Base-by-base conservation (phyloP, 2,888 invertebrate species). In the Microdon myrmicae region DNA sequence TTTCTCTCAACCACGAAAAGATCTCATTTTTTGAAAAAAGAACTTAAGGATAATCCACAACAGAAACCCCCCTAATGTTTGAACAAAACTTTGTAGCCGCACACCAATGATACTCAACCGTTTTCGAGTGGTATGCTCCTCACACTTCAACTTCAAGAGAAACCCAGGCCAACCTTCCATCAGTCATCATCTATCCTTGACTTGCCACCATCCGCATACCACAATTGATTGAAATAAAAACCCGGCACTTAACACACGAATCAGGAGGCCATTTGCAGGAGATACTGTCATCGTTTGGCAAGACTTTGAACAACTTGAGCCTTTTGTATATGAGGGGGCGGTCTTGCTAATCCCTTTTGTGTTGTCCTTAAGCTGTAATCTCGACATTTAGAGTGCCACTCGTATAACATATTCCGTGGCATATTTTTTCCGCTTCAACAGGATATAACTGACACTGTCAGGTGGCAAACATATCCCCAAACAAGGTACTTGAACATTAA, bases 371-470 rank as follows among this genome's bases (percentile, higher is more conserved):
- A 55, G 23, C 29, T n/a, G 53, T 64, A 51, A 64, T 64, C 58
- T 58, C 53, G 14, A 17, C 51, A 26, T 32, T 58, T 38, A 53
- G 51, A 64, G 64, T 64, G 64, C 41, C 58, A 43, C 64, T 64
- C 49, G 56, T 58, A 16, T 58, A 47, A 32, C 56, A 35, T 35
- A 53, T 44, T 31, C 22, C 44, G 31, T 43, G 44, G 53, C 19
- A 48, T 44, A 48, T 64, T 20, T 37, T 56, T 51, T 58, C 38
- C 25, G 37, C 43, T 9, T 58, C 37, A 58, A 64, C 51, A 64
- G 58, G 58, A 64, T 38, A 64, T 64, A 64, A 58, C 51, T 64
- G 64, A 58, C 64, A 64, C 58, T 58, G 39, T 58, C 64, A 64
- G 64, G 32, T 47, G 44, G 44, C 38, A 56, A 43, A 61, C 56